Evolutionary conservation across 1,140 invertebrate genomes (phyloP), one percentile per base, ranked within the genome.

Genomic region (Caenorhabditis briggsae): DNA sequence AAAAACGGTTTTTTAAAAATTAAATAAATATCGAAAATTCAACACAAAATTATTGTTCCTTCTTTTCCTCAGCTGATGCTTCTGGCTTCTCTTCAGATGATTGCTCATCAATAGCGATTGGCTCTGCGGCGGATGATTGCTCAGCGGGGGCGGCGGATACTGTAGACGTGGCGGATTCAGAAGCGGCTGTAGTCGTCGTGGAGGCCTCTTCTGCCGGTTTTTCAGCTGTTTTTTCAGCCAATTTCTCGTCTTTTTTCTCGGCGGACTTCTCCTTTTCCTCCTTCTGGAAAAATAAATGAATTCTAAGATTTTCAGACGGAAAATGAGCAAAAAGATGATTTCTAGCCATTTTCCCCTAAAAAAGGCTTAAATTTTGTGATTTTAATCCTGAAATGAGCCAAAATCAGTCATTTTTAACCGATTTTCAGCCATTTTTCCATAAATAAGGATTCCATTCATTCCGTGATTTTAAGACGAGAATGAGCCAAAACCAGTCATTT

Each of bases 221-320:
- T 18, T 43, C 64, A 7, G 64, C 20, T 3, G n/a, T 1, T 23
- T 78, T 50, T 18, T 78, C 33, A 8, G 18, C 1, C 1, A 9
- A 1, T 20, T 25, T 20, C 8, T 78, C 70, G 9, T 78, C 46
- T 50, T 85, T 84, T 41, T 41, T 59, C 20, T 59, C 56, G n/a
- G 56, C 56, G 56, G 56, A 59, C 20, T 65, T 78, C 43, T 78
- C 46, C 46, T 50, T 48, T 18, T 78, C 70, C 3, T 78, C 70
- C 65, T 85, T 85, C 84, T 53, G 50, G 50, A 53, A 50, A 50
- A 50, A 53, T 53, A 16, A 53, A 53, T 53, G 5, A 33, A 33
- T 33, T 33, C 3, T 33, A 3, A 33, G 33, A 3, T 33, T 33
- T 33, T 33, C 33, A 33, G 33, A 33, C 33, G 33, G 3, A 33